Percentiles rank a stretch among this genome's conserved stretches.
phyloP scores from a whole-genome alignment of 2,888 invertebrate genomes.

The Zele albiditarsus region DNA sequence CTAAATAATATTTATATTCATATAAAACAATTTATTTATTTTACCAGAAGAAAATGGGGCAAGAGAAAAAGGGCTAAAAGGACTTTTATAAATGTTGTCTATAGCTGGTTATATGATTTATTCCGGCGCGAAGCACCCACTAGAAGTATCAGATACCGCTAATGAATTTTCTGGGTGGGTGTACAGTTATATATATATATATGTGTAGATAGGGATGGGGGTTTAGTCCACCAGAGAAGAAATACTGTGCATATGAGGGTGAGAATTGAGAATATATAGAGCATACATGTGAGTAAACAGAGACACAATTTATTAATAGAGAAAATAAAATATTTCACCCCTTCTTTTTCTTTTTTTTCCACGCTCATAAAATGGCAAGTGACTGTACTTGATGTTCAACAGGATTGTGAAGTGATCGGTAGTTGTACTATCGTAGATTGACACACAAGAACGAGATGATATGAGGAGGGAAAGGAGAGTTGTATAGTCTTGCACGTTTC shows the following conservation, averaged over 20 bases:
- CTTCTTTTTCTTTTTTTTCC: neutral
- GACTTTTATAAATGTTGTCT: constrained; percentile 40
- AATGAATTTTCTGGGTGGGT: constrained; percentile 61
- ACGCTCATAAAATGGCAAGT: neutral
- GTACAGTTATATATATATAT: neutral
- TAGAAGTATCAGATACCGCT: constrained; percentile 71
- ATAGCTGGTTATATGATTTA: constrained; percentile 62
- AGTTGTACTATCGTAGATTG: constrained; percentile 37
- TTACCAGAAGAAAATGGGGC: neutral
- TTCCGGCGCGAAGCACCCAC: constrained; percentile 68
- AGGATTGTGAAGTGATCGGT: constrained; percentile 32
- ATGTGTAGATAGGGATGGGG: constrained; percentile 14
- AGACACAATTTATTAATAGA: constrained; percentile 9
- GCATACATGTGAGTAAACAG: neutral
- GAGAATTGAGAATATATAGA: constrained; percentile 29
- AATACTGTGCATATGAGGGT: constrained; percentile 38
- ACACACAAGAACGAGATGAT: constrained; percentile 48
- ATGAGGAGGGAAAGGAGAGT: neutral
- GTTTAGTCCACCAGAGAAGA: constrained; percentile 30
- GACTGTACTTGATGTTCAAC: constrained; percentile 26
- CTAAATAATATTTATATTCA: constrained; percentile 7
- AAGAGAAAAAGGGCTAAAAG: constrained; percentile 45
- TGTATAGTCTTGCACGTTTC: constrained; percentile 49
- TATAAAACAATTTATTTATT: constrained; percentile 23
- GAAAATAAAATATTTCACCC: neutral